Base-by-base conservation (phyloP, 1,140 invertebrate species). In the Atopsyche davidsoni region DNA sequence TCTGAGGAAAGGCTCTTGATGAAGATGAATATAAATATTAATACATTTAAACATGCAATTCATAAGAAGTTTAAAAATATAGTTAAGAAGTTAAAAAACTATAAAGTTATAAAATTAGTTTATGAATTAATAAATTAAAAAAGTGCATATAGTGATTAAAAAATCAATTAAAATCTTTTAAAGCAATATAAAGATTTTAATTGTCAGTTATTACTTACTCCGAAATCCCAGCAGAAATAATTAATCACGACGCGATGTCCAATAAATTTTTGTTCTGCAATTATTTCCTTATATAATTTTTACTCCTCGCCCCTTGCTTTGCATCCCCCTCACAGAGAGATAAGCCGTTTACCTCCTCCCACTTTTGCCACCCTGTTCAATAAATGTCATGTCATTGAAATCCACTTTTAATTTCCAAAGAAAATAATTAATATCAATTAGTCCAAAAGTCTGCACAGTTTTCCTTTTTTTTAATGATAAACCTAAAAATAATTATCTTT, bases 281-380 rank as follows among this genome's bases (percentile, higher is more conserved):
- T 73, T 73, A 70, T 72, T 70, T 72, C 70, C 67, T 70, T 72
- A 70, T 69, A 71, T 69, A 70, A 71, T 70, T 73, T 73, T 73
- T 63, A 35, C 24, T 21, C 34, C 25, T 39, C 17, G 21, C 46
- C 47, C 54, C 39, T 23, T 31, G 10, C 25, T 50, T 22, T 25
- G 21, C 45, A 41, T 39, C 42, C 42, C 22, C 24, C 18, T 19
- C 41, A 28, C 18, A 22, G 19, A 28, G 21, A 14, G 54, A 57
- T 53, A 53, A 57, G 41, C 32, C 48, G 44, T 48, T 56, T 49
- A 41, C 47, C 38, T 16, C 38, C 44, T 19, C 24, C 34, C 16
- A 17, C 11, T 52, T 49, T 28, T 35, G 44, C 14, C 51, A 16
- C 51, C 51, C 31, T 65, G 60, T 70, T 66, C 71, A 70, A 72